phyloP scores from a whole-genome alignment of 2,797 vertebrate species.

The Hypotaenidia philippensis region DNA sequence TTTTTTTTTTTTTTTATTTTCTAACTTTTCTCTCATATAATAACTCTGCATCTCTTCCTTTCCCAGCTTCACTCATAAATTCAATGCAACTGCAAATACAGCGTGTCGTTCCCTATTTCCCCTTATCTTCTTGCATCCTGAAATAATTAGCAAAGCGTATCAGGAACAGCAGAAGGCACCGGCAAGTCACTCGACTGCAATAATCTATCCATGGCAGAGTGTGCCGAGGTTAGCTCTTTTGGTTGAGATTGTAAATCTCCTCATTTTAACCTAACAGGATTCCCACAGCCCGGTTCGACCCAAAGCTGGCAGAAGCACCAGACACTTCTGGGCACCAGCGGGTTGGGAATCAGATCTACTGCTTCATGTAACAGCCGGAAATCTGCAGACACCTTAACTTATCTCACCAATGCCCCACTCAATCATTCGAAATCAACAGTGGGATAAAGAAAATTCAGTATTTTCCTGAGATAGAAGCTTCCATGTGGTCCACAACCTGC shows the following conservation, averaged over 20 bases:
- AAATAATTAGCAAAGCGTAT: not conserved
- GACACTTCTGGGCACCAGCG: not conserved
- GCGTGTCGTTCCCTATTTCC: not conserved
- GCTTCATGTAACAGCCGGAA: accelerated
- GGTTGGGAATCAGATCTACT: not conserved
- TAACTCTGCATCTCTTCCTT: not conserved
- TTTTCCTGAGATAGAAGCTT: not conserved
- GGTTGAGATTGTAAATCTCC: not conserved
- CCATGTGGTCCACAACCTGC: not conserved
- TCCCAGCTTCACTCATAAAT: not conserved
- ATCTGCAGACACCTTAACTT: not conserved
- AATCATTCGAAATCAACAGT: not conserved
- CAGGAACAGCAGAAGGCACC: not conserved
- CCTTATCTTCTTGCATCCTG: not conserved
- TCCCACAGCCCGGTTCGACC: not conserved
- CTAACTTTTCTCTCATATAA: not conserved
- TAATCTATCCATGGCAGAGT: not conserved
- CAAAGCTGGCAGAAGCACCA: not conserved
- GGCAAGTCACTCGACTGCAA: not conserved
- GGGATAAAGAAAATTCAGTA: not conserved
- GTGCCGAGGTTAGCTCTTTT: not conserved
- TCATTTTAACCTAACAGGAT: not conserved
- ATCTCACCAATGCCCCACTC: not conserved
- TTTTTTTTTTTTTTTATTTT: constrained; percentile 1
- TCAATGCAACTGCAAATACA: not conserved